These are phyloP conservation scores for Diadumene lineata DNA, from an alignment of 92 coral and sea anemone genomes.

Conservation along the genomic window DNA sequence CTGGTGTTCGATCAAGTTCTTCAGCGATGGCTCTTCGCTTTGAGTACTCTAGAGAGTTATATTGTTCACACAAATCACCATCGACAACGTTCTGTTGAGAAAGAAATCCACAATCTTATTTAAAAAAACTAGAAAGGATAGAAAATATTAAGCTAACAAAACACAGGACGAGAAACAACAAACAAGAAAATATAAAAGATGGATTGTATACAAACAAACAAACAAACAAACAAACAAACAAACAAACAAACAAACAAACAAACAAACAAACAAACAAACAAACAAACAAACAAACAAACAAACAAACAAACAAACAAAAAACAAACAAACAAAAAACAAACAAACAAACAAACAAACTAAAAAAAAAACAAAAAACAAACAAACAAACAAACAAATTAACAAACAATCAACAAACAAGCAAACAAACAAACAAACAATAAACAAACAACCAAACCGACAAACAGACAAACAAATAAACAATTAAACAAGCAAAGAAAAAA, in stretches of 20 bases:
- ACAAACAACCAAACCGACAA: not conserved
- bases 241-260: not conserved
- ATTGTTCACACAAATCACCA: slow-evolving; percentile 94
- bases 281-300: no score
- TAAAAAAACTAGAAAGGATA: not conserved
- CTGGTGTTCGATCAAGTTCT: slow-evolving; percentile 97
- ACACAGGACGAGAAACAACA: not conserved
- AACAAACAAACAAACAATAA: not conserved
- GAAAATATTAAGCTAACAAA: not conserved
- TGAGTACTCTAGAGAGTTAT: slow-evolving; percentile 90
- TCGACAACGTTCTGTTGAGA: slow-evolving; percentile 82
- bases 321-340: not conserved
- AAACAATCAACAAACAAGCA: not conserved
- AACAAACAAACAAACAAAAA: not conserved
- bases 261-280: not conserved
- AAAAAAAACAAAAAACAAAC: not conserved
- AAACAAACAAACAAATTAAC: not conserved
- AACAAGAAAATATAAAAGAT: not conserved
- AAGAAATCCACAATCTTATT: no score
- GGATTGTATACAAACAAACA: no score
- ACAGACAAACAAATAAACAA: not conserved
- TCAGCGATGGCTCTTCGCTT: slow-evolving; percentile 94
- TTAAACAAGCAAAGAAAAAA: not conserved
- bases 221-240: not conserved
- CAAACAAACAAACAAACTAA: not conserved